phyloP scores from a whole-genome alignment of 1,140 invertebrate genomes.

The Polypedilum vanderplanki region DNA sequence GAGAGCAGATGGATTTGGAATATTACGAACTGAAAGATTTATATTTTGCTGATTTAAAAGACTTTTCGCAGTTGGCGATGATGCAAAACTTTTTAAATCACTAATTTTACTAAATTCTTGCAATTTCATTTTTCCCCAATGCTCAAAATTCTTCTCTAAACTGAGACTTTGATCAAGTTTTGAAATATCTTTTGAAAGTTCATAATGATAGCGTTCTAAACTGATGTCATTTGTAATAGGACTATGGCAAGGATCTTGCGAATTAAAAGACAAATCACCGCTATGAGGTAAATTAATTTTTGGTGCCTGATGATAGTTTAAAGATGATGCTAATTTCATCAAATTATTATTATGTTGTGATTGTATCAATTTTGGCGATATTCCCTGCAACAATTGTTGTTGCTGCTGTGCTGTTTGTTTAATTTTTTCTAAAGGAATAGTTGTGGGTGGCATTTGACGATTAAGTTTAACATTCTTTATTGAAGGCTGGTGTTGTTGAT shows the following conservation, averaged over 20 bases:
- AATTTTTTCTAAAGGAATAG: slow-evolving; percentile 21
- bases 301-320: neutral
- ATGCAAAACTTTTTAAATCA: slow-evolving; percentile 2
- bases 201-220: neutral
- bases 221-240: neutral
- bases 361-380: slow-evolving; percentile 5
- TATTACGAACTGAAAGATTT: slow-evolving; percentile 42
- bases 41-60: slow-evolving; percentile 35
- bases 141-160: slow-evolving; percentile 26
- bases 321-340: neutral
- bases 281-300: neutral
- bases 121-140: slow-evolving; percentile 13
- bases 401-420: slow-evolving; percentile 12
- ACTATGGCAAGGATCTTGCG: neutral
- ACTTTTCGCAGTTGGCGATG: slow-evolving; percentile 30
- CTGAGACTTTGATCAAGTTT: slow-evolving; percentile 21
- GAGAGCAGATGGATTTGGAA: slow-evolving; percentile 42
- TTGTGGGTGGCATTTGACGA: slow-evolving; percentile 19
- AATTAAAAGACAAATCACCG: neutral
- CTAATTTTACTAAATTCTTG: slow-evolving; percentile 26
- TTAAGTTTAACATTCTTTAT: slow-evolving; percentile 13
- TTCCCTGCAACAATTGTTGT: neutral
- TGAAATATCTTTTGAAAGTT: neutral
- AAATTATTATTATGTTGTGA: neutral
- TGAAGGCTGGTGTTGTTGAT: neutral